Evolutionary conservation across 2,888 invertebrate species (phyloP).

Genomic region (Alsophila aescularia): DNA sequence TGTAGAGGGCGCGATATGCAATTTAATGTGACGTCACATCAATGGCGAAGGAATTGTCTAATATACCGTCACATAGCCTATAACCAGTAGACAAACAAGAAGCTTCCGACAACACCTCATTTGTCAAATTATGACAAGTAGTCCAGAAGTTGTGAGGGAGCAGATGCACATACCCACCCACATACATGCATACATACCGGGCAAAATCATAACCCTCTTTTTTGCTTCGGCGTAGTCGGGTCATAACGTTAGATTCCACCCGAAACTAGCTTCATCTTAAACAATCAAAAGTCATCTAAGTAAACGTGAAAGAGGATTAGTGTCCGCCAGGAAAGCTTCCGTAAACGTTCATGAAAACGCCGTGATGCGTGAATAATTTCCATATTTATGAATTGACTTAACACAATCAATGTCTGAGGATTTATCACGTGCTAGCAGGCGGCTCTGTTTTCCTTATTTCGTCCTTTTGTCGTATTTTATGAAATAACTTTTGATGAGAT

Average conservation of each 20-base stretch:
- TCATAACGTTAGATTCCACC: neutral
- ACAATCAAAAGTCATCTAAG: neutral
- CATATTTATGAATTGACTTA: slow-evolving; percentile 37
- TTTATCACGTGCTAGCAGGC: slow-evolving; percentile 25
- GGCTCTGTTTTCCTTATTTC: slow-evolving; percentile 25
- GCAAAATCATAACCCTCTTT: neutral
- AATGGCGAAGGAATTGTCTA: no score
- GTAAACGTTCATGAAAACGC: slow-evolving; percentile 4
- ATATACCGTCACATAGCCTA: no score
- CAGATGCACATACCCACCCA: no score
- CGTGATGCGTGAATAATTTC: slow-evolving; percentile 27
- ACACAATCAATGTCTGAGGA: slow-evolving; percentile 30
- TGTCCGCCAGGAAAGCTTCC: slow-evolving; percentile 4
- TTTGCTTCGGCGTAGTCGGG: no score
- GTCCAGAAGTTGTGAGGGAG: no score
- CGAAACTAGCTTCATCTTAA: neutral
- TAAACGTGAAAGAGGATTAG: slow-evolving; percentile 8
- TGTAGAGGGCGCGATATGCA: no score
- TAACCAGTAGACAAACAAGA: no score
- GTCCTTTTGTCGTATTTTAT: slow-evolving; percentile 6
- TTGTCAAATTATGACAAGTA: no score
- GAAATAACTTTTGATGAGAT: neutral
- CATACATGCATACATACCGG: no score
- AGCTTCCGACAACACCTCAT: no score
- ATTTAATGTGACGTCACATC: no score